phyloP scores from a whole-genome alignment of 2,113 vertebrate genomes.

The Limanda limanda region DNA sequence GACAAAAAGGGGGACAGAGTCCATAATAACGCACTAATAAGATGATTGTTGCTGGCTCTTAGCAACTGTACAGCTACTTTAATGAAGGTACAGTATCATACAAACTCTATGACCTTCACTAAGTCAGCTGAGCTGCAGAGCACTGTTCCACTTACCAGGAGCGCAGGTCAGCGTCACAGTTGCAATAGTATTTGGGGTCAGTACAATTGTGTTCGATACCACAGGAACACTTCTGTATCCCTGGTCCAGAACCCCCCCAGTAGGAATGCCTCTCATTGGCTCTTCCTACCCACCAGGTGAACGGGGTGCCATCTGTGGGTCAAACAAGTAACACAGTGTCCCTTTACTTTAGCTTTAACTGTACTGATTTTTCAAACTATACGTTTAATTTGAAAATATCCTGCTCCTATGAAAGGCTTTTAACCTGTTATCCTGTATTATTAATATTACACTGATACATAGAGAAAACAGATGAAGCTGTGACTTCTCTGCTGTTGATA shows the following conservation, averaged over 20 bases:
- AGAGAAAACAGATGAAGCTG: no score
- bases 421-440: no score
- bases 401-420: no score
- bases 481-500: not conserved
- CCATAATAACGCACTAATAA: no score
- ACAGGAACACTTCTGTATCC: conserved; percentile 97
- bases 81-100: no score
- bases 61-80: no score
- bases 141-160: conserved; percentile 87
- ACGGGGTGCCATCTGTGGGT: conserved; percentile 87
- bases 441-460: no score
- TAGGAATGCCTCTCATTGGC: conserved; percentile 95
- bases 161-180: conserved; percentile 94
- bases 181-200: conserved; percentile 89
- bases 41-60: no score
- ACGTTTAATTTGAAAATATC: no score
- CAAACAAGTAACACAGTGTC: not conserved
- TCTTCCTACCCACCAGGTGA: conserved; percentile 95
- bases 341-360: not conserved
- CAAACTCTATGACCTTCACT: no score
- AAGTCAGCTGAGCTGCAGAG: not conserved
- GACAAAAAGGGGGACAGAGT: no score
- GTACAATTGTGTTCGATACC: conserved; percentile 97
- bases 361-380: not conserved
- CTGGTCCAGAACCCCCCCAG: conserved; percentile 97